Base-by-base conservation (phyloP, 64 coral and sea anemone species). In the Porites australiensis region DNA sequence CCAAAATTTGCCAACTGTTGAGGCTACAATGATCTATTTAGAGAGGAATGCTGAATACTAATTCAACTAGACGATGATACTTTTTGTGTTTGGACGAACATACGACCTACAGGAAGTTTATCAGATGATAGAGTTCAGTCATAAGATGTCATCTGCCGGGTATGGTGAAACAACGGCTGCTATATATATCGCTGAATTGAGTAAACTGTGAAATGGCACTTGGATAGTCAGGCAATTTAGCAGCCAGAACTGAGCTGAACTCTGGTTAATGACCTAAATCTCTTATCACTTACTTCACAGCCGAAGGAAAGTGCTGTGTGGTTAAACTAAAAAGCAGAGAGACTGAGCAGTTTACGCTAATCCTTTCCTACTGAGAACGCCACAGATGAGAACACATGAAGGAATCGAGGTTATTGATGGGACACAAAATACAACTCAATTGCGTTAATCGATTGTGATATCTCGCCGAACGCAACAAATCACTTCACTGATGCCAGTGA, bases 231-330 rank as follows among this genome's bases (percentile, higher is more conserved):
- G 60, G 6, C 74, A 68, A 78, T 15, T 90, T 58, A 64, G 64
- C 59, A 50, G 60, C 73, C 48, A 44, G 70, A 64, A 93, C 19
- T 44, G 73, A 51, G 13, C 12, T 76, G 46, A 88, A 71, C 59
- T 75, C 59, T 59, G 82, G 81, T 62, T 84, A 49, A 83, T 82
- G 79, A 91, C 58, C 66, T 88, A 75, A 87, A 75, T 67, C 77
- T 70, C 81, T 96, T 98, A 90, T 82, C 95, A 98, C 95, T 98
- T 98, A 94, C 92, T 98, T 98, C 92, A 91, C 95, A 88, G 76
- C 86, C 82, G 15, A 83, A 87, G 49, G 67, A 85, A 87, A 43
- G 73, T 44, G 83, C 74, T 90, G 92, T 74, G 92, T 12, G 95
- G 70, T 80, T 87, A 45, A 23, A 37, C 27, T 37, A 37, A 91